Base-by-base conservation (phyloP, 2,888 invertebrate genomes). In the Pimpla rufipes region DNA sequence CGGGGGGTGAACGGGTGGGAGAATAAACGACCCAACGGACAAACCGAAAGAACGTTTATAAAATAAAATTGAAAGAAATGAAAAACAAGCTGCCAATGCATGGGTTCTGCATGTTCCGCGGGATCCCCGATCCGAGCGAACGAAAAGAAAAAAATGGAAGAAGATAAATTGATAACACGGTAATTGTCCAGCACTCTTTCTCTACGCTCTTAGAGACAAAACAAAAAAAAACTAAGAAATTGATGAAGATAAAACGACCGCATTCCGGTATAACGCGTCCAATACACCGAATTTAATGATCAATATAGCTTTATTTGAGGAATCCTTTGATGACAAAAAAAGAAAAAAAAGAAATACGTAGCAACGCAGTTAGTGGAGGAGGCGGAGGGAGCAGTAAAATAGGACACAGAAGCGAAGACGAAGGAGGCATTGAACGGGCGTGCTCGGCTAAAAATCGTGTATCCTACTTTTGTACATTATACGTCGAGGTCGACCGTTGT, bases 241-340 rank as follows among this genome's bases (percentile, higher is more conserved):
- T 64, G 64, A 50, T 45, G 29, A 74, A 50, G 23, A 88, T 85
- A 74, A 50, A 16, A 88, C 85, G 88, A 89, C 88, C 90, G 89
- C 89, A 90, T 92, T 90, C 87, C 86, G 89, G 88, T 90, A 90
- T 87, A 88, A 92, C 90, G 90, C 90, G 90, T 91, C 91, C 90
- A 90, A 90, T 89, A 91, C 88, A 90, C 90, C 91, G 90, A 91
- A 91, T 91, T 91, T 90, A 89, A 90, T 88, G 88, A 87, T 67
- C 67, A 85, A n/a, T 88, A 88, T 88, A 88, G 87, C 86, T 89
- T 88, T 87, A 86, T 90, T 89, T 86, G 87, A 87, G 78, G 76
- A 77, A 86, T 77, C 85, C 83, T 89, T 89, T 55, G 29, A 70
- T 10, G 55, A 57, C 52, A 71, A 4, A 11, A 89, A 89, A 70